Percentiles rank a stretch among this genome's conserved stretches.
phyloP scores from a whole-genome alignment of 2,113 vertebrate genomes.

The Falcunculus frontatus region DNA sequence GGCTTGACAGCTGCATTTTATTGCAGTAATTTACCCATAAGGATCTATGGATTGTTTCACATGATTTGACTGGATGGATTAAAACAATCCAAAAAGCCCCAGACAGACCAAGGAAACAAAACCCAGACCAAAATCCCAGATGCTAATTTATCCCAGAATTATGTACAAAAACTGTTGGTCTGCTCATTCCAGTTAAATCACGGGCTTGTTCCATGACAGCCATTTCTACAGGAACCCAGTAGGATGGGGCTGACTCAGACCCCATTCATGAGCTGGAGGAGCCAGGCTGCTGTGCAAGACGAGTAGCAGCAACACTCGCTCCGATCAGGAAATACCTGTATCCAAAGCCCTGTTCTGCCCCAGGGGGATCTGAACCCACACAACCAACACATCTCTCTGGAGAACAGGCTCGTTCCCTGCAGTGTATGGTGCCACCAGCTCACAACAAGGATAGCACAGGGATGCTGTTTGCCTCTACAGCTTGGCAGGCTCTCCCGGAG shows the following conservation, averaged over 20 bases:
- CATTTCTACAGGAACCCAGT: background rate
- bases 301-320: background rate
- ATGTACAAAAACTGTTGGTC: background rate
- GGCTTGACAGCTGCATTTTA: background rate
- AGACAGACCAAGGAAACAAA: background rate
- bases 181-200: background rate
- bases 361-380: background rate
- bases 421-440: accelerated
- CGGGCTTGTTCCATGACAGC: background rate
- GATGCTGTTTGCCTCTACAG: background rate
- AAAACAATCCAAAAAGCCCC: background rate
- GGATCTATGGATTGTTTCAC: background rate
- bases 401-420: background rate
- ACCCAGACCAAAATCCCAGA: background rate
- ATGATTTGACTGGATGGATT: background rate
- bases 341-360: background rate
- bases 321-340: background rate
- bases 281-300: background rate
- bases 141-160: background rate
- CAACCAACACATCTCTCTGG: background rate
- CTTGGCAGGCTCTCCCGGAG: background rate
- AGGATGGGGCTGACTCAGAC: constrained; percentile 21
- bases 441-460: accelerated
- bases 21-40: background rate
- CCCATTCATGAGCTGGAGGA: background rate